Evolutionary conservation across 2,113 vertebrate genomes (phyloP).

Genomic region (Heliornis fulica): DNA sequence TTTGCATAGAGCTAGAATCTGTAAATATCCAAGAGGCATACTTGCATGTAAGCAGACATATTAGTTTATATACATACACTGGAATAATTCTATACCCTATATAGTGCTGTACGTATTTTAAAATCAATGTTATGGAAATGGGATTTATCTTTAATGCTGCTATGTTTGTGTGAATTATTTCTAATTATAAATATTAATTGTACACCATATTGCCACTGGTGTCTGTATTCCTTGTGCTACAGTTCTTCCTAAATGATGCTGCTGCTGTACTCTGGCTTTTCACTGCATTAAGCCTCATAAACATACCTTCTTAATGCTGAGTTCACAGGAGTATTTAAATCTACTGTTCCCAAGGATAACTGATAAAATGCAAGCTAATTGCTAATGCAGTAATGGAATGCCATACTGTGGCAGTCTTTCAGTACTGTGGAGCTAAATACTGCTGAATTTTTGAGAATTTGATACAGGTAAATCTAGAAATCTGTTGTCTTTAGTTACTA

Average conservation of each 20-base stretch:
- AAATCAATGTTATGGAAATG: not conserved
- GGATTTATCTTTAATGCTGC: not conserved
- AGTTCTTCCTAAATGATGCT: conserved; percentile 38
- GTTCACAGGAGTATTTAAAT: not conserved
- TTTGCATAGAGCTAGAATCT: not conserved
- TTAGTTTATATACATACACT: not conserved
- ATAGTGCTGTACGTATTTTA: not conserved
- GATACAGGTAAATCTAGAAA: conserved; percentile 46
- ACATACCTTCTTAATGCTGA: conserved; percentile 22
- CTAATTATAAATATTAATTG: not conserved
- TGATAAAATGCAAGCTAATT: conserved; percentile 47
- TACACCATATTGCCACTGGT: not conserved
- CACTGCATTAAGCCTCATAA: conserved; percentile 37
- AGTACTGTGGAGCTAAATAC: conserved; percentile 22
- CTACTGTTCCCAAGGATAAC: conserved; percentile 19
- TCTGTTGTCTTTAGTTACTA: conserved; percentile 25
- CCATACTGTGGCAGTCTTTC: not conserved
- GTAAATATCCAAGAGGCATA: not conserved
- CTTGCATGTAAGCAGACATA: not conserved
- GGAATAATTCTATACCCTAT: not conserved
- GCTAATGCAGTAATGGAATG: conserved; percentile 37
- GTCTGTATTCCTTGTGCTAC: conserved; percentile 28
- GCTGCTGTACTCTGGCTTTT: conserved; percentile 42
- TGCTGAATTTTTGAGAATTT: conserved; percentile 35
- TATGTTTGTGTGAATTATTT: not conserved